phyloP scores from a whole-genome alignment of 2,888 invertebrate species.

The Gari tellinella region DNA sequence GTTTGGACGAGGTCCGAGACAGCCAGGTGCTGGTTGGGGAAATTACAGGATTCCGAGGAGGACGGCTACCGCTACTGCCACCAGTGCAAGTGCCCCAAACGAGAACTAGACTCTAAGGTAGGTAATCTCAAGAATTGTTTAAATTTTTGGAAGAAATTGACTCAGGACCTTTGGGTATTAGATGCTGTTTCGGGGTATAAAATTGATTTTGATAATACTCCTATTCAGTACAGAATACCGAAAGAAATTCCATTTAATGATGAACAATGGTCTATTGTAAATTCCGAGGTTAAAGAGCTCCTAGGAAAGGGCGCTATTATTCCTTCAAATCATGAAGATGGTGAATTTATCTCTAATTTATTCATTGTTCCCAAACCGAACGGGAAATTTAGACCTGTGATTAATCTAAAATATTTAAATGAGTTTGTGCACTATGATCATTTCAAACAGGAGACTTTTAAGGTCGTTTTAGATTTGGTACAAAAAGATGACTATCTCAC shows the following conservation, averaged over 20 bases:
- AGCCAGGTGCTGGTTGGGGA: not conserved
- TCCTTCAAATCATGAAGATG: not conserved
- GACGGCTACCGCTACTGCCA: slow-evolving; percentile 4
- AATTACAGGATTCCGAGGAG: slow-evolving; percentile 4
- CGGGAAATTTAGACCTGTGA: too few relatives aligned
- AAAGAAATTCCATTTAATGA: too few relatives aligned
- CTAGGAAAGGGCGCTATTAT: slow-evolving; percentile 7
- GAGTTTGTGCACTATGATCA: not conserved
- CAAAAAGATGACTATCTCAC: not conserved
- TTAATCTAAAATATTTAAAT: too few relatives aligned
- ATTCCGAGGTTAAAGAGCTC: not conserved
- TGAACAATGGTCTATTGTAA: not conserved
- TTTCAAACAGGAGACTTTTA: not conserved
- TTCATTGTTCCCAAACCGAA: too few relatives aligned
- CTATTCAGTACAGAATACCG: not conserved
- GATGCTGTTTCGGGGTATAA: slow-evolving; percentile 10
- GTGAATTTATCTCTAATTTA: too few relatives aligned
- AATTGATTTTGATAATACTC: not conserved
- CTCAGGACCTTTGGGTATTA: slow-evolving; percentile 1
- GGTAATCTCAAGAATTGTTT: not conserved
- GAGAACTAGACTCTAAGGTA: not conserved
- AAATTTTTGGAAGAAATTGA: not conserved
- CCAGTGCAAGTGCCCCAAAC: not conserved
- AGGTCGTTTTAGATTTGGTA: not conserved
- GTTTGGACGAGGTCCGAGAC: too few relatives aligned